These are phyloP conservation scores for Drosophila niveifrons DNA, from an alignment of 2,888 invertebrate species.

Conservation along the genomic window DNA sequence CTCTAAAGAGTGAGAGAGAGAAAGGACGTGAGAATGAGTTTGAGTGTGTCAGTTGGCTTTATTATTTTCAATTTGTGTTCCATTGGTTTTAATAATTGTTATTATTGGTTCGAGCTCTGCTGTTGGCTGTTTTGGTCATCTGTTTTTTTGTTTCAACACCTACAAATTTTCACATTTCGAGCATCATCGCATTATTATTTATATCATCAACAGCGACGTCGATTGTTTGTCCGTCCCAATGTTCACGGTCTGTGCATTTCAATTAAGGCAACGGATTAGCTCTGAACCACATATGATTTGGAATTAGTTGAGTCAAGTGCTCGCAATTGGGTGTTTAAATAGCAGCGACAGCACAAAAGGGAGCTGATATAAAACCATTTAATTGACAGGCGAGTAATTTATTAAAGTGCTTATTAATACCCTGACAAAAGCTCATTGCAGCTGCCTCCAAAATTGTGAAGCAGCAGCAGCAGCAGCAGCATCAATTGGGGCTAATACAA, in stretches of 20 bases:
- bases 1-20: constrained; percentile 4
- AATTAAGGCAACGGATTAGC: constrained; percentile 54
- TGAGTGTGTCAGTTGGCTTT: constrained; percentile 48
- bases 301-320: constrained; percentile 3
- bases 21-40: neutral
- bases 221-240: constrained; percentile 20
- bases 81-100: constrained; percentile 79
- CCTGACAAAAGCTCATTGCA: constrained; percentile 44
- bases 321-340: constrained; percentile 33
- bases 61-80: constrained; percentile 74
- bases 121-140: constrained; percentile 32
- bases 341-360: constrained; percentile 26
- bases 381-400: constrained; percentile 62
- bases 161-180: constrained; percentile 46
- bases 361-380: constrained; percentile 47
- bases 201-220: constrained; percentile 31
- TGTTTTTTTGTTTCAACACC: constrained; percentile 72
- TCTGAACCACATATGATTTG: constrained; percentile 18
- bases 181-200: constrained; percentile 39
- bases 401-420: constrained; percentile 66
- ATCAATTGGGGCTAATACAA: constrained; percentile 18
- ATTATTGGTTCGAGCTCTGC: constrained; percentile 55
- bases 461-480: constrained; percentile 31
- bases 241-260: constrained; percentile 37
- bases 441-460: constrained; percentile 38